These are phyloP conservation scores for Andricus grossulariae DNA, from an alignment of 1,140 invertebrate genomes.

Conservation along the genomic window DNA sequence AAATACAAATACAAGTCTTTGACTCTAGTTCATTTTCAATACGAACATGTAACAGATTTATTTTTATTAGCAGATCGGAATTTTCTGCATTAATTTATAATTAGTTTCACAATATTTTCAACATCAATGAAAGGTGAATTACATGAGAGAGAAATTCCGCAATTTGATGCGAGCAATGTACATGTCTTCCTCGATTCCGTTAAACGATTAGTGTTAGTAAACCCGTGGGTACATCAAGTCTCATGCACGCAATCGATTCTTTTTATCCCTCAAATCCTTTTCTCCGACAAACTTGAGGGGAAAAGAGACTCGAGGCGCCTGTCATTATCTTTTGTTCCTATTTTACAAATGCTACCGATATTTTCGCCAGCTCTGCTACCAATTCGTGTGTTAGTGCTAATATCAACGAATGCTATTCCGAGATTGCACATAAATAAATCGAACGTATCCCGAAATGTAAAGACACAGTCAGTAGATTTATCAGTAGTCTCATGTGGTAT, in stretches of 20 bases:
- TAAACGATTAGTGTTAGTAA: slow-evolving; percentile 18
- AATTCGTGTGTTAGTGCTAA: slow-evolving; percentile 8
- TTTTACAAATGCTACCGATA: slow-evolving; percentile 13
- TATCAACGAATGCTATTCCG: slow-evolving; percentile 6
- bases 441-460: not conserved
- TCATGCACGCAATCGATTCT: slow-evolving; percentile 26
- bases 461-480: not conserved
- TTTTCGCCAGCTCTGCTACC: not conserved
- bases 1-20: no score
- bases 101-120: not conserved
- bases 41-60: no score
- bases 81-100: not conserved
- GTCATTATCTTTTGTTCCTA: slow-evolving; percentile 27
- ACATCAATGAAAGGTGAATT: not conserved
- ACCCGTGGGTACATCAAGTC: slow-evolving; percentile 7
- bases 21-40: no score
- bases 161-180: not conserved
- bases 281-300: not conserved
- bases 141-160: slow-evolving; percentile 8
- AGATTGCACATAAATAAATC: not conserved
- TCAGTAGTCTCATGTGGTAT: not conserved
- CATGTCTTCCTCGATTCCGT: slow-evolving; percentile 19
- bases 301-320: slow-evolving; percentile 25
- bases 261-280: slow-evolving; percentile 12
- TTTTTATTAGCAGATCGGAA: no score